Conservation (phyloP, 1,140 invertebrate species). For the Limonius californicus region DNA sequence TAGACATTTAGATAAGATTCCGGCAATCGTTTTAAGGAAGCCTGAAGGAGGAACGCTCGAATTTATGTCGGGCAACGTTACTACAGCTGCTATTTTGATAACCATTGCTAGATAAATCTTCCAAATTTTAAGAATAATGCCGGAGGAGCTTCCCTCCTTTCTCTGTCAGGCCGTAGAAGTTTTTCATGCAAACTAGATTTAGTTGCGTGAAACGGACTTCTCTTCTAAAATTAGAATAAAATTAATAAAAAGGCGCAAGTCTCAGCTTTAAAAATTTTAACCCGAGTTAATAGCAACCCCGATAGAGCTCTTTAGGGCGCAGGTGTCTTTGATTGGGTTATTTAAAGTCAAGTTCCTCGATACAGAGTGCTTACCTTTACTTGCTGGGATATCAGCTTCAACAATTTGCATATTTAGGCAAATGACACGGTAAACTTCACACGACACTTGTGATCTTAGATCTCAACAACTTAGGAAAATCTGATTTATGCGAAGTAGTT, state of each 20-base stretch:
- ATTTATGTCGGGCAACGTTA: conserved; percentile 1
- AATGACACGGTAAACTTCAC: conserved; percentile 10
- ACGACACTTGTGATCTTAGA: conserved; percentile 1
- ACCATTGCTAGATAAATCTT: conserved; percentile 12
- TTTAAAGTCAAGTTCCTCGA: conserved; percentile 10
- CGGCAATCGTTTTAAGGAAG: conserved; percentile 12
- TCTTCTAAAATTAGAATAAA: conserved; percentile 5
- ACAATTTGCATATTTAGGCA: conserved; percentile 9
- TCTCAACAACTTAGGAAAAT: neutral
- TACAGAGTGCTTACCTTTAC: conserved; percentile 5
- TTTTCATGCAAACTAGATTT: neutral
- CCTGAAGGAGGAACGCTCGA: conserved; percentile 11
- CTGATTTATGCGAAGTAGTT: too few species aligned
- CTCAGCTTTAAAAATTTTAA: conserved; percentile 2
- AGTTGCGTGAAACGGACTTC: neutral
- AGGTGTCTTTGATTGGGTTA: conserved; percentile 12
- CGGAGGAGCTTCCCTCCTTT: neutral
- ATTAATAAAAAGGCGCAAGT: conserved; percentile 4
- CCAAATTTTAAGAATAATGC: conserved; percentile 6
- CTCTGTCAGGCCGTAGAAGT: neutral
- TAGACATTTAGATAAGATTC: conserved; percentile 13
- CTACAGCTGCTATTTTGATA: conserved; percentile 11
- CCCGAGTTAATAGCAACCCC: neutral
- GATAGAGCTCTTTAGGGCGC: neutral
- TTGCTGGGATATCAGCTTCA: neutral